Conservation (phyloP, 2,113 vertebrate genomes). For the Trematomus loennbergii region DNA sequence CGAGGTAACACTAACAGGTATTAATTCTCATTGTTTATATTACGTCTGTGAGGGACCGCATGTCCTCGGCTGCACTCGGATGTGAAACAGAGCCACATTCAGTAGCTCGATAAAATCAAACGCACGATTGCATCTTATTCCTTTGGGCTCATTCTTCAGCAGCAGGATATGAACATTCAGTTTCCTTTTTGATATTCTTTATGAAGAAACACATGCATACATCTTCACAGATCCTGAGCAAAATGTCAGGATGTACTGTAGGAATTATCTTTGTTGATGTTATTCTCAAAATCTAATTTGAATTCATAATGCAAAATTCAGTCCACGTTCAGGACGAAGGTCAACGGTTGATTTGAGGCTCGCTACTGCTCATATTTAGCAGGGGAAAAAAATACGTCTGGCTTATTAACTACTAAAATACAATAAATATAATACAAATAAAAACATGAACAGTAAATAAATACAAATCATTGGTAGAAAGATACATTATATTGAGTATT, state of each 20-base stretch:
- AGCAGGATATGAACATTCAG: conserved; percentile 61
- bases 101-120: conserved; percentile 35
- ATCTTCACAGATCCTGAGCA: neutral
- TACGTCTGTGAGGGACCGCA: neutral
- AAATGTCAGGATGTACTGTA: neutral
- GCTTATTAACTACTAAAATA: neutral
- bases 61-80: conserved; percentile 1
- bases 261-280: no score
- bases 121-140: conserved; percentile 53
- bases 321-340: neutral
- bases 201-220: conserved; percentile 3
- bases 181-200: conserved; percentile 18
- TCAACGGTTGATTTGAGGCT: neutral
- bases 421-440: no score
- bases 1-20: conserved; percentile 19
- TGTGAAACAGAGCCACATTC: neutral
- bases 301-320: neutral
- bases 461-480: no score
- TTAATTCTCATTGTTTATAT: conserved; percentile 13
- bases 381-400: no score
- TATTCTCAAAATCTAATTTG: neutral
- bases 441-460: no score
- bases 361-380: neutral
- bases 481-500: no score
- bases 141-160: conserved; percentile 60